Percentiles rank a stretch among this genome's conserved stretches.
phyloP scores from a whole-genome alignment of 2,888 invertebrate species.

The Drosophila merina region DNA sequence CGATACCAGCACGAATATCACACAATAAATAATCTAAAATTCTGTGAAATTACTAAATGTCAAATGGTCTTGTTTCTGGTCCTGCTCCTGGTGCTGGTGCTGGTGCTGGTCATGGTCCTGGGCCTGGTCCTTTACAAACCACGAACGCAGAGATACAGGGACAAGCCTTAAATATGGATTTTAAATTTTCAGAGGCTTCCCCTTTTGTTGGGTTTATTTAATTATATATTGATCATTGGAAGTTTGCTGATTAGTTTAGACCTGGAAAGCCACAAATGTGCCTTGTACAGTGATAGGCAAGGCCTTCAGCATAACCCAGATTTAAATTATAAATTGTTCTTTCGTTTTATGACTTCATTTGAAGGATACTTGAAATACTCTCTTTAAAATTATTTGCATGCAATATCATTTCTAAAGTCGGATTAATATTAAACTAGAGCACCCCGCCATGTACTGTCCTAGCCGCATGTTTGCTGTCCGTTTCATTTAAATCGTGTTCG shows the following conservation, averaged over 20 bases:
- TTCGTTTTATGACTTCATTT: too few relatives aligned
- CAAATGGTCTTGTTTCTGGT: slow-evolving; percentile 61
- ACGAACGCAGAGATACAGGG: background rate
- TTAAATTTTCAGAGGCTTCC: too few relatives aligned
- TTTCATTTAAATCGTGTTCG: slow-evolving; percentile 64
- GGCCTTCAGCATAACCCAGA: too few relatives aligned
- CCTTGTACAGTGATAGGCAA: too few relatives aligned
- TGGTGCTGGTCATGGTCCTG: too few relatives aligned
- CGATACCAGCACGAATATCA: slow-evolving; percentile 23
- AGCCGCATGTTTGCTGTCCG: slow-evolving; percentile 28
- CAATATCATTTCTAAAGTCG: background rate
- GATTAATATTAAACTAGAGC: background rate
- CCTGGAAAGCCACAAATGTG: too few relatives aligned
- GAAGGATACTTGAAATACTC: too few relatives aligned
- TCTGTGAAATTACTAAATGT: slow-evolving; percentile 77
- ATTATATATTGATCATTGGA: slow-evolving; percentile 25
- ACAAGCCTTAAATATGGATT: too few relatives aligned
- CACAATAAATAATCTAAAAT: slow-evolving; percentile 77
- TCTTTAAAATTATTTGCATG: too few relatives aligned
- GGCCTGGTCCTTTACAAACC: slow-evolving; percentile 17
- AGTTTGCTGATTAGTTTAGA: too few relatives aligned
- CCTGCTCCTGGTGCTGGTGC: background rate
- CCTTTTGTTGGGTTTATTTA: slow-evolving; percentile 13
- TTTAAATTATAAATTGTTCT: too few relatives aligned
- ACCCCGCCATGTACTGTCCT: slow-evolving; percentile 45